Percentiles rank a stretch among this genome's conserved stretches.
Evolutionary conservation across 2,888 invertebrate genomes (phyloP).

Genomic region (Gymnosoma rotundatum): DNA sequence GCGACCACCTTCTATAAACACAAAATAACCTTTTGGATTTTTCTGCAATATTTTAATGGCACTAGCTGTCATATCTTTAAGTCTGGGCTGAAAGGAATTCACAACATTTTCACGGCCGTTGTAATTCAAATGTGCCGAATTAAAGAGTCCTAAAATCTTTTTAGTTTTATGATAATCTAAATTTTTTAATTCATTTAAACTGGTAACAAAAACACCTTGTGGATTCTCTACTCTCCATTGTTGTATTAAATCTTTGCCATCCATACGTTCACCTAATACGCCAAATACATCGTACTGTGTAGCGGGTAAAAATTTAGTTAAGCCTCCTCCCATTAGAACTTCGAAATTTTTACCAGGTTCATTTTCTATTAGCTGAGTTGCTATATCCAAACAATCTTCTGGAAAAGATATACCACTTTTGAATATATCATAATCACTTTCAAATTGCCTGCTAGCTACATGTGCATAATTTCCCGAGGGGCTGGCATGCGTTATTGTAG

Average conservation of each 20-base stretch:
- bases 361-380: conserved; percentile 87
- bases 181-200: conserved; percentile 83
- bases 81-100: conserved; percentile 83
- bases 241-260: conserved; percentile 86
- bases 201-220: conserved; percentile 84
- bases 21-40: conserved; percentile 84
- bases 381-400: conserved; percentile 86
- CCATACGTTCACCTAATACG: conserved; percentile 84
- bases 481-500: conserved; percentile 90
- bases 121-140: conserved; percentile 83
- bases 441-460: conserved; percentile 87
- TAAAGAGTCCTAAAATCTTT: conserved; percentile 84
- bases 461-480: conserved; percentile 87
- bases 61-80: conserved; percentile 86
- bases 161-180: conserved; percentile 82
- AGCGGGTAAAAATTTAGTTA: conserved; percentile 85
- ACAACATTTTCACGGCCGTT: conserved; percentile 82
- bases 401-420: conserved; percentile 45
- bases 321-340: conserved; percentile 90
- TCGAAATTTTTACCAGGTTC: conserved; percentile 88
- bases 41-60: conserved; percentile 85
- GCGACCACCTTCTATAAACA: conserved; percentile 86
- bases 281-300: conserved; percentile 82
- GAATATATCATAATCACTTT: conserved; percentile 85
- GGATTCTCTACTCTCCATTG: conserved; percentile 85